Evolutionary conservation across 2,888 invertebrate species (phyloP).

Genomic region (Taphrorychus bicolor): DNA sequence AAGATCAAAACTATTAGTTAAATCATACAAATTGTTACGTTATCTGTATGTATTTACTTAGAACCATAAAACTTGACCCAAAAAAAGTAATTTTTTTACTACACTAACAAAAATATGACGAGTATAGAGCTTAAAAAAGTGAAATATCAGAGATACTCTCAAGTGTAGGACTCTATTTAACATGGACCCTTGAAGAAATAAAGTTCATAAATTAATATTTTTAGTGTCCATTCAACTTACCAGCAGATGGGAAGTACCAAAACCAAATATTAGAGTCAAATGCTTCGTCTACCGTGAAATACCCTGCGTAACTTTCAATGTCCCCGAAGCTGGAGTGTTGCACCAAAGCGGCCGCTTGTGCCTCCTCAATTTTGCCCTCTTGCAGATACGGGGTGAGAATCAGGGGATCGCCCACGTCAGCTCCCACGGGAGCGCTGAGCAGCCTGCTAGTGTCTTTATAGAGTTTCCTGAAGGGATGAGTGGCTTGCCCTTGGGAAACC

Average conservation of each 20-base stretch:
- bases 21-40: too few species aligned
- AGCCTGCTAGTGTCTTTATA: conserved; percentile 17
- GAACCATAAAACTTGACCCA: too few species aligned
- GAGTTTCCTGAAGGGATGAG: background rate
- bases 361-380: conserved; percentile 72
- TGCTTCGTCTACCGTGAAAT: conserved; percentile 77
- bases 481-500: background rate
- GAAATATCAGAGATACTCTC: too few species aligned
- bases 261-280: conserved; percentile 83
- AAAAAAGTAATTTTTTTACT: too few species aligned
- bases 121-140: too few species aligned
- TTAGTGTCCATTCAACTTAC: too few species aligned
- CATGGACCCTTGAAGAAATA: too few species aligned
- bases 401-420: conserved; percentile 66
- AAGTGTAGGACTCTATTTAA: too few species aligned
- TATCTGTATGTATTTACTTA: too few species aligned
- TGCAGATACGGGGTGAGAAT: conserved; percentile 79
- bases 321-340: conserved; percentile 44
- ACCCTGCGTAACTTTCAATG: conserved; percentile 75
- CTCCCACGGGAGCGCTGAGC: conserved; percentile 10
- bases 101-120: too few species aligned
- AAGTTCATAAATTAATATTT: too few species aligned
- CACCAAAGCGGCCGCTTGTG: conserved; percentile 58
- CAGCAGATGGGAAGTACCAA: conserved; percentile 83
- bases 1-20: too few species aligned